These are phyloP conservation scores for Nudaria mundana DNA, from an alignment of 2,888 invertebrate genomes.

Conservation along the genomic window DNA sequence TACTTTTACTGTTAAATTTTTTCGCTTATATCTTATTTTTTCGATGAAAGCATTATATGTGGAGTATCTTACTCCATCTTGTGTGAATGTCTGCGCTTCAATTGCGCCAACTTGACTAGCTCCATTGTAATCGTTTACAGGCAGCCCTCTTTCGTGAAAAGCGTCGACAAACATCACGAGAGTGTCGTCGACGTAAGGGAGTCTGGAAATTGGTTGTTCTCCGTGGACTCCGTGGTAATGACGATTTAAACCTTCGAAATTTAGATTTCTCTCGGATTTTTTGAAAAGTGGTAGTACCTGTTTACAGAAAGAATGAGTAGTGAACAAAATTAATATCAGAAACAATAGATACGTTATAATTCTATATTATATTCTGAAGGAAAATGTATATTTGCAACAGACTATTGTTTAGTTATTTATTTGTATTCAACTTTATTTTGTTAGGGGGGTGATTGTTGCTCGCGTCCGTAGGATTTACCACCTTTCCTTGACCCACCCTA, in stretches of 20 bases:
- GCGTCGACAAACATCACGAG: constrained; percentile 76
- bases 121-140: constrained; percentile 78
- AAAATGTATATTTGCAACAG: no score
- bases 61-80: constrained; percentile 80
- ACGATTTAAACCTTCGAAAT: constrained; percentile 67
- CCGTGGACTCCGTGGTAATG: constrained; percentile 82
- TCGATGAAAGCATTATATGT: constrained; percentile 84
- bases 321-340: no score
- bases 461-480: no score
- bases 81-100: constrained; percentile 78
- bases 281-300: constrained; percentile 60
- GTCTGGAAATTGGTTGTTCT: constrained; percentile 81
- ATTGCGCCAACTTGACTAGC: constrained; percentile 78
- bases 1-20: constrained; percentile 74
- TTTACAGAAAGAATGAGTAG: no score
- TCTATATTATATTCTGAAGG: no score
- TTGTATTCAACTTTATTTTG: no score
- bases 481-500: no score
- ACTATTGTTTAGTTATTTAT: no score
- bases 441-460: no score
- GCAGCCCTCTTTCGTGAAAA: constrained; percentile 81
- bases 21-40: constrained; percentile 77
- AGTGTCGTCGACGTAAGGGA: constrained; percentile 81
- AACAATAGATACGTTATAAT: no score
- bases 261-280: constrained; percentile 82